These are phyloP conservation scores for Suillia variegata DNA, from an alignment of 2,888 invertebrate genomes.

Conservation along the genomic window DNA sequence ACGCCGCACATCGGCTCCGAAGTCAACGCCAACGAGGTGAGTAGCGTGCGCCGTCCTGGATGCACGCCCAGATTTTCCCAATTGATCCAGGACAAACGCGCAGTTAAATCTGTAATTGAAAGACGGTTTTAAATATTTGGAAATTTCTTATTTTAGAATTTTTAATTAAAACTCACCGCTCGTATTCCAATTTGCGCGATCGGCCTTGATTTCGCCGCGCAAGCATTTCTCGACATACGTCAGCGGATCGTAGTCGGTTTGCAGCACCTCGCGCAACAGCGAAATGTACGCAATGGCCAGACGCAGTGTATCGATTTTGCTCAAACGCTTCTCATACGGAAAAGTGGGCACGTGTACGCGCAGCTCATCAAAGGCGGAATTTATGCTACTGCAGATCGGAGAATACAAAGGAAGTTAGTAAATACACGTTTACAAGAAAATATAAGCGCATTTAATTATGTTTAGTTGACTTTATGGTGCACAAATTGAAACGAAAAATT, in stretches of 20 bases:
- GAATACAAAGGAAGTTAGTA: background rate
- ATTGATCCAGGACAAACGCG: slow-evolving; percentile 96
- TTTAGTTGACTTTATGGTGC: no score
- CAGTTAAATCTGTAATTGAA: slow-evolving; percentile 82
- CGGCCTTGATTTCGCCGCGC: slow-evolving; percentile 86
- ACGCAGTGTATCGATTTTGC: slow-evolving; percentile 97
- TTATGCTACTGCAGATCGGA: slow-evolving; percentile 85
- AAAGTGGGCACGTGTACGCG: slow-evolving; percentile 98
- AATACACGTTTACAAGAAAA: background rate
- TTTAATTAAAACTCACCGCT: slow-evolving; percentile 73
- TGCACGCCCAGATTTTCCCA: slow-evolving; percentile 98
- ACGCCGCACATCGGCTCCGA: slow-evolving; percentile 67
- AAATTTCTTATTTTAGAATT: background rate
- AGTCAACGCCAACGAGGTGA: slow-evolving; percentile 80
- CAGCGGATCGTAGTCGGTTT: slow-evolving; percentile 87
- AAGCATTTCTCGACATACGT: slow-evolving; percentile 93
- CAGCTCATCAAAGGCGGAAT: slow-evolving; percentile 98
- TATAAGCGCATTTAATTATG: no score
- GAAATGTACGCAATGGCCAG: slow-evolving; percentile 98
- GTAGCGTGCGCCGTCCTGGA: slow-evolving; percentile 81
- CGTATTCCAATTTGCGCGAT: slow-evolving; percentile 93
- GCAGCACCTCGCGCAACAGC: slow-evolving; percentile 84
- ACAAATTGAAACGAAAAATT: no score
- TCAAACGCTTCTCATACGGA: slow-evolving; percentile 96
- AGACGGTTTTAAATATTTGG: background rate